These are phyloP conservation scores for Chromobotia macracanthus DNA, from an alignment of 2,797 vertebrate genomes.

Conservation along the genomic window DNA sequence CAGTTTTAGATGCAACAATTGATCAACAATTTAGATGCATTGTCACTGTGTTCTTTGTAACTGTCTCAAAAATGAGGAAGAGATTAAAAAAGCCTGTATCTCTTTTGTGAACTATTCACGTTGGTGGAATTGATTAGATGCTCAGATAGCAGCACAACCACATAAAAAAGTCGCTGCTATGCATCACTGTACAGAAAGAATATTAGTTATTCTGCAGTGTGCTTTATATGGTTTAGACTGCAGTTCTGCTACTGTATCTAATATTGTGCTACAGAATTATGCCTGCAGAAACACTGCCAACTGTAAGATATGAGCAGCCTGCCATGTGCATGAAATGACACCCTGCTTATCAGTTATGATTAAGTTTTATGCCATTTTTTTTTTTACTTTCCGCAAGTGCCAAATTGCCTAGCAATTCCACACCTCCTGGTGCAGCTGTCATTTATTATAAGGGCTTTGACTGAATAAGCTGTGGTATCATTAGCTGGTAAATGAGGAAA, in stretches of 20 bases:
- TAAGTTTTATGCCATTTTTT: slow-evolving; percentile 11
- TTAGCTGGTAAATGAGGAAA: slow-evolving; percentile 40
- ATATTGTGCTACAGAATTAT: slow-evolving; percentile 4
- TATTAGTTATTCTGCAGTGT: neutral
- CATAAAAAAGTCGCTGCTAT: slow-evolving; percentile 7
- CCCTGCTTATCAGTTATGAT: slow-evolving; percentile 11
- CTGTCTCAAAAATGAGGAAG: neutral
- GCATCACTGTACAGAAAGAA: slow-evolving; percentile 5
- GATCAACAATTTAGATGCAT: slow-evolving; percentile 16
- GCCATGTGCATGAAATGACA: neutral
- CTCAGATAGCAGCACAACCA: neutral
- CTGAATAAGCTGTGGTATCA: slow-evolving; percentile 15
- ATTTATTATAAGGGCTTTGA: slow-evolving; percentile 21
- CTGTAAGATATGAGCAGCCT: neutral
- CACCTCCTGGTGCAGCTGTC: neutral
- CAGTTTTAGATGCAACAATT: slow-evolving; percentile 23
- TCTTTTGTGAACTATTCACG: slow-evolving; percentile 25
- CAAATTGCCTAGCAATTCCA: slow-evolving; percentile 12
- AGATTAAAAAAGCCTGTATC: slow-evolving; percentile 29
- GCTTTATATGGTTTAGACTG: neutral
- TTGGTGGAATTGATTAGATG: slow-evolving; percentile 37
- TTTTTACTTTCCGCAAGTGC: neutral
- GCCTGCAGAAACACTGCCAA: neutral
- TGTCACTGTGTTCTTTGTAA: slow-evolving; percentile 18
- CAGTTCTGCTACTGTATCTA: neutral